Base-by-base conservation (phyloP, 2,888 invertebrate species). In the Noctua comes region DNA sequence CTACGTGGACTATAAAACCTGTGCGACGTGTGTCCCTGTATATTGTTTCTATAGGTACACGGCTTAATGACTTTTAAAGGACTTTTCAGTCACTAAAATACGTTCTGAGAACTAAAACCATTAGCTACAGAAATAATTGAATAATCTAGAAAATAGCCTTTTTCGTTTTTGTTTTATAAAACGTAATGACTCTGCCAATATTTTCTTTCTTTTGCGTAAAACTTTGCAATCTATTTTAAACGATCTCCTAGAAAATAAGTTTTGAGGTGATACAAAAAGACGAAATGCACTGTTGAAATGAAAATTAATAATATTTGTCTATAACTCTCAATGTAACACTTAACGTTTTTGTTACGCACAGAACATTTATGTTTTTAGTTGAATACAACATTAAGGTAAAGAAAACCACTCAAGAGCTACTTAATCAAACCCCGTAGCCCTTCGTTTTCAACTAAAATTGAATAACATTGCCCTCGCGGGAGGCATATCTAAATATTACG, bases 401-500 rank as follows among this genome's bases (percentile, higher is more conserved):
- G 82, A 79, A 79, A 76, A 86, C 65, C 66, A 68, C 68, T 86
- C 73, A 64, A 75, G 46, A 75, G 71, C 24, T 57, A 79, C 75
- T 79, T 82, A 75, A 86, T 79, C 66, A 79, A 70, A 84, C 66
- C 36, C 48, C n/a, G 70, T 70, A 71, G 76, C 70, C 76, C 83
- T 86, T 82, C 72, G 54, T 79, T 86, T 78, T 75, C 74, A 75
- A 83, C 79, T 86, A 66, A 84, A 84, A 84, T 86, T 84, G 57
- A 86, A 86, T 83, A 83, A 80, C 77, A 83, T 86, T 68, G 66
- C 57, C 71, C 68, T 77, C 69, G 57, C 62, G 73, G 84, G 66
- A 77, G 88, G 70, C 81, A 74, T 81, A 84, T 88, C 86, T 89
- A 88, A 85, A 85, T 79, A 77, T 76, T 84, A 76, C 76, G 66